A percentile compares a stretch with the other conserved stretches of the same genome.
Conservation (phyloP, 2,113 vertebrate genomes). For the Phycodurus eques region DNA sequence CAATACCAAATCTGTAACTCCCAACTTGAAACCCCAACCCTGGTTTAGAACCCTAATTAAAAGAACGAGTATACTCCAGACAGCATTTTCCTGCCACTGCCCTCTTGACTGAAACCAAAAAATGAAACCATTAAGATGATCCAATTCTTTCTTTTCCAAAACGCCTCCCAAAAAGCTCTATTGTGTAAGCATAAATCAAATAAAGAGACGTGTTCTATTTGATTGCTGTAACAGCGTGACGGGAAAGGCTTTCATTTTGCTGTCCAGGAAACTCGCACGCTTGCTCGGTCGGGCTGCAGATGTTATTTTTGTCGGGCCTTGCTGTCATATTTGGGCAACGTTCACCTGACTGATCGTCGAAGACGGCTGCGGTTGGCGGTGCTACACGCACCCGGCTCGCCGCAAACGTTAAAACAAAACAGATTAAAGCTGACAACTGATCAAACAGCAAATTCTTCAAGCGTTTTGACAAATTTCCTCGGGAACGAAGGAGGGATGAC, state of each 20-base stretch:
- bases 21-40: too few species aligned
- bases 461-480: background rate
- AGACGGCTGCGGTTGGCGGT: background rate
- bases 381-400: background rate
- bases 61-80: too few species aligned
- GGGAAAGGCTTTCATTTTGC: conserved; percentile 12
- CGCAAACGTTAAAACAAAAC: background rate
- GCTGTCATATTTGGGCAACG: conserved; percentile 11
- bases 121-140: background rate
- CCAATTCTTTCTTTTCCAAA: background rate
- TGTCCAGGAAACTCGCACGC: conserved; percentile 10
- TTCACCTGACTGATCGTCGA: conserved; percentile 6
- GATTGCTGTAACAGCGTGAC: background rate
- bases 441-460: background rate
- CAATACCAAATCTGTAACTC: too few species aligned
- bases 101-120: conserved; percentile 9
- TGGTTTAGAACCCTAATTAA: too few species aligned
- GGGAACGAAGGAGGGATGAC: too few species aligned
- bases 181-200: conserved; percentile 15
- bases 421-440: background rate
- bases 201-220: conserved; percentile 1
- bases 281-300: background rate
- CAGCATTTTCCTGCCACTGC: background rate
- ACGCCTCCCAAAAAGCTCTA: background rate
- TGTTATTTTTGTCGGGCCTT: conserved; percentile 10